Evolutionary conservation across 2,797 vertebrate species (phyloP).

Genomic region (Epinephelus coioides): DNA sequence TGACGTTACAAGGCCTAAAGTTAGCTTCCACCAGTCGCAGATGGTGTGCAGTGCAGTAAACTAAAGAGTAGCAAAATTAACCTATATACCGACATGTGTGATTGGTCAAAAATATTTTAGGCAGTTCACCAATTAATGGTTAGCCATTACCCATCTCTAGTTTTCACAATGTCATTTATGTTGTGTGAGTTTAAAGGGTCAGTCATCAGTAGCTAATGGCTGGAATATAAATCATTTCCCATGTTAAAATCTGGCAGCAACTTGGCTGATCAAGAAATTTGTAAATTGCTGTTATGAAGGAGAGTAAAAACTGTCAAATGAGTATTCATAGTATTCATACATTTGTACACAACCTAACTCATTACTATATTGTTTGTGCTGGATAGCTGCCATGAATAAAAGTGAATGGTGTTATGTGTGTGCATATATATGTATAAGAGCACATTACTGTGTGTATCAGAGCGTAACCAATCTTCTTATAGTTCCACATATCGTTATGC

Average conservation of each 20-base stretch:
- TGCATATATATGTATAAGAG: constrained; percentile 40
- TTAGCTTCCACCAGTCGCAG: too few species aligned
- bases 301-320: background rate
- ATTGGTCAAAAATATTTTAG: too few species aligned
- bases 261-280: background rate
- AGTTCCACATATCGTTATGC: constrained; percentile 57
- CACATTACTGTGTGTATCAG: constrained; percentile 37
- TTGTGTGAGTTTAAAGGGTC: too few species aligned
- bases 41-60: too few species aligned
- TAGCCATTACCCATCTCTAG: too few species aligned
- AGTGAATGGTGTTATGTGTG: constrained; percentile 4
- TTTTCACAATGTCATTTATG: too few species aligned
- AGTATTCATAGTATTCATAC: constrained; percentile 11
- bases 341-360: constrained; percentile 5
- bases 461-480: constrained; percentile 48
- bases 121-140: too few species aligned
- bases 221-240: too few species aligned
- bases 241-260: background rate
- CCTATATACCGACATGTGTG: too few species aligned
- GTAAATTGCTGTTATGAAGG: background rate
- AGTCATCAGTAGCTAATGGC: too few species aligned
- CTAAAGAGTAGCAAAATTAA: too few species aligned
- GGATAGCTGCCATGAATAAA: background rate
- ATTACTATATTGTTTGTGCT: background rate
- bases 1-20: too few species aligned